These are phyloP conservation scores for Chromobotia macracanthus DNA, from an alignment of 2,797 vertebrate genomes.

Conservation along the genomic window DNA sequence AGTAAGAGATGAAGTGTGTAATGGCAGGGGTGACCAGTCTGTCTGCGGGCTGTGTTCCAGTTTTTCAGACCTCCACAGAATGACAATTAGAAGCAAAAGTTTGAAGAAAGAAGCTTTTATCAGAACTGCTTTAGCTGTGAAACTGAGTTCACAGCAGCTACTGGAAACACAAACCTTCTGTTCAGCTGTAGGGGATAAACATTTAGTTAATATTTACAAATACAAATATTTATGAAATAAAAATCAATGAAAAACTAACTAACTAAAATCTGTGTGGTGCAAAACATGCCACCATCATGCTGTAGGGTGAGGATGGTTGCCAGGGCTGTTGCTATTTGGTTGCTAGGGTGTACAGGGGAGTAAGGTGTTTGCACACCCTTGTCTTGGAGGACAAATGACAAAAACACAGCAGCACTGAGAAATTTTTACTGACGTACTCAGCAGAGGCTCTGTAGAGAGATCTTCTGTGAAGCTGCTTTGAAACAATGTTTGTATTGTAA, in stretches of 20 bases:
- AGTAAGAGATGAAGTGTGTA: not conserved
- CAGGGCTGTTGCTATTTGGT: not conserved
- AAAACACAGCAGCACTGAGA: not conserved
- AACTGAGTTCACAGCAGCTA: not conserved
- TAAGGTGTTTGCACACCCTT: not conserved
- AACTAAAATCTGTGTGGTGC: not conserved
- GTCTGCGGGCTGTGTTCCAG: not conserved
- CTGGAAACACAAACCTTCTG: not conserved
- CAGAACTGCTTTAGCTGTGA: not conserved
- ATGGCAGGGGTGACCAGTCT: not conserved
- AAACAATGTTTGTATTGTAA: no score
- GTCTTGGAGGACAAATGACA: not conserved
- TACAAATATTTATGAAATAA: not conserved
- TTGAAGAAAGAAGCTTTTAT: conserved; percentile 1
- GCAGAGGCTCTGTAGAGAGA: not conserved
- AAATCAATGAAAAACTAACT: not conserved
- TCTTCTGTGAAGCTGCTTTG: no score
- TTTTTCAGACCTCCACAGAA: not conserved
- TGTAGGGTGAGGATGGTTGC: no score
- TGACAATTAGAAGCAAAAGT: not conserved
- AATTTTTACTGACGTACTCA: not conserved
- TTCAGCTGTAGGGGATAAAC: not conserved
- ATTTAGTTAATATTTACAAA: no score
- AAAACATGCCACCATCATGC: no score
- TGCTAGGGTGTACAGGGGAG: not conserved